These are phyloP conservation scores for Benitochromis conjunctus DNA, from an alignment of 2,113 vertebrate genomes.

Conservation along the genomic window DNA sequence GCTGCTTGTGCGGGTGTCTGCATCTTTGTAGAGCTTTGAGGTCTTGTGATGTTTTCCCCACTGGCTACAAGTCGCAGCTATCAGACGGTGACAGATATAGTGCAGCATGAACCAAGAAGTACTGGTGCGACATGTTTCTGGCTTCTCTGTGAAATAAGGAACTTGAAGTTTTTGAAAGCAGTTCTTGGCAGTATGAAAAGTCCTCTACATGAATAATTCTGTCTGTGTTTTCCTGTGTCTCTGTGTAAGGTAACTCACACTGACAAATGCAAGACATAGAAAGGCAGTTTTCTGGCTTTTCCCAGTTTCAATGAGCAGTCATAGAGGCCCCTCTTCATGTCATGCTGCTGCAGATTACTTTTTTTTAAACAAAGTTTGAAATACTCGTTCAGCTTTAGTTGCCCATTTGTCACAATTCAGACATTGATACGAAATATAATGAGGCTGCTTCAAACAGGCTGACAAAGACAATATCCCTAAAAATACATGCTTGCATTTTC, in stretches of 20 bases:
- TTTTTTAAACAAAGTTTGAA: too few relatives aligned
- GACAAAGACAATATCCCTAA: background rate
- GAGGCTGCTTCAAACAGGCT: background rate
- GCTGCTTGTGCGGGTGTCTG: background rate
- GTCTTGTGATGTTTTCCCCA: slow-evolving; percentile 38
- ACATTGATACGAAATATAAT: background rate
- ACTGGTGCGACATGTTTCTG: background rate
- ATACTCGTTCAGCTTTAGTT: background rate
- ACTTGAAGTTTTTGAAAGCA: background rate
- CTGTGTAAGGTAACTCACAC: background rate
- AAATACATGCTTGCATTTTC: background rate
- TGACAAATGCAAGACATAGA: background rate
- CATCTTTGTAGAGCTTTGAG: background rate
- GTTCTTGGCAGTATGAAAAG: background rate
- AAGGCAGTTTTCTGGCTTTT: background rate
- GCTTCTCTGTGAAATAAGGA: background rate
- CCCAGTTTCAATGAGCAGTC: background rate
- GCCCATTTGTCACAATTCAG: background rate
- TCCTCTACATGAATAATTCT: slow-evolving; percentile 43
- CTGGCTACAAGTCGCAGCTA: background rate
- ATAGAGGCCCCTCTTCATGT: background rate
- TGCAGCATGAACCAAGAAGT: background rate
- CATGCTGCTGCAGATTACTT: background rate
- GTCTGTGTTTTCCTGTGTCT: background rate
- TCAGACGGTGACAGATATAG: slow-evolving; percentile 6